These are phyloP conservation scores for Drosophila chauvacae DNA, from an alignment of 1,140 invertebrate genomes.

Conservation along the genomic window DNA sequence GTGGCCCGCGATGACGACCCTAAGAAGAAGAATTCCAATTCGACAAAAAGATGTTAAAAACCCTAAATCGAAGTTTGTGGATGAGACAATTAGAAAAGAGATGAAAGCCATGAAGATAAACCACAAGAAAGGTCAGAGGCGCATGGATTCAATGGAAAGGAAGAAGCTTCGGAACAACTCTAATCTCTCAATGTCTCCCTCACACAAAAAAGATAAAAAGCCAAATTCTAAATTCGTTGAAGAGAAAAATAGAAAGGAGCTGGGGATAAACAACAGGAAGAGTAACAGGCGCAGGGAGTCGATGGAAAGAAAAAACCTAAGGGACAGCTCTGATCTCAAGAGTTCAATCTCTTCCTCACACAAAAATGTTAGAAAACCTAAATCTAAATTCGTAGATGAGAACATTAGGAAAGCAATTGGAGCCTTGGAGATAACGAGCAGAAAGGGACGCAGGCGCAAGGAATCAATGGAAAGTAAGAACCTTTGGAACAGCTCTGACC, in stretches of 20 bases:
- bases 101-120: background rate
- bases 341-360: background rate
- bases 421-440: no score
- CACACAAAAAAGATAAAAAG: background rate
- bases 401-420: no score
- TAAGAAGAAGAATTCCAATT: background rate
- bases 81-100: background rate
- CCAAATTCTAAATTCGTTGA: background rate
- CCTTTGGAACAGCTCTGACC: no score
- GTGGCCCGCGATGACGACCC: background rate
- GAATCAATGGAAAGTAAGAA: background rate
- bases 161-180: background rate
- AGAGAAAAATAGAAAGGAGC: background rate
- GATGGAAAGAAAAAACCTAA: background rate
- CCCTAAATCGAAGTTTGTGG: background rate
- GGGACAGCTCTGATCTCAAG: background rate
- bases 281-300: background rate
- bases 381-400: background rate
- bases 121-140: no score
- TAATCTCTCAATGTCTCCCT: background rate
- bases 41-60: background rate
- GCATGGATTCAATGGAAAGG: background rate
- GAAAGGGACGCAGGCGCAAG: background rate
- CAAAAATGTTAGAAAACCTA: background rate
- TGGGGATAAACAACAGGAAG: background rate